Evolutionary conservation across 2,888 invertebrate genomes (phyloP).

Genomic region (Aphidius colemani): DNA sequence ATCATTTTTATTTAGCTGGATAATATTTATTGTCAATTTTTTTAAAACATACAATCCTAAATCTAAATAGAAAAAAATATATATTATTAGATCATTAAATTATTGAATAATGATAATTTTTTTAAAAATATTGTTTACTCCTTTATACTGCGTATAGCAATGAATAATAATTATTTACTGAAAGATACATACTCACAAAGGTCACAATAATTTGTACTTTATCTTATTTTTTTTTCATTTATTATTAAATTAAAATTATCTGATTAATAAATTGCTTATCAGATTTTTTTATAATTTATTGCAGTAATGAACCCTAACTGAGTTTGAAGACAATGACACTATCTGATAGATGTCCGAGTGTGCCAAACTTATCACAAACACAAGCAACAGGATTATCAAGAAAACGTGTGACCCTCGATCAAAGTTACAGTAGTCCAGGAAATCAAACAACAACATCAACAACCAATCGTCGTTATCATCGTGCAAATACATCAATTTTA

Average conservation of each 20-base stretch:
- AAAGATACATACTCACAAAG: neutral
- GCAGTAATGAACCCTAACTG: neutral
- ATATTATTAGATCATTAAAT: too few species aligned
- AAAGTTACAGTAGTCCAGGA: constrained; percentile 48
- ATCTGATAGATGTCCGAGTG: constrained; percentile 32
- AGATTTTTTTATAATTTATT: constrained; percentile 6
- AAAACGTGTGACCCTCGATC: constrained; percentile 49
- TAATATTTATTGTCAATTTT: neutral
- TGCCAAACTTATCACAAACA: constrained; percentile 32
- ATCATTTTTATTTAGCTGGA: constrained; percentile 12
- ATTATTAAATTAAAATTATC: neutral
- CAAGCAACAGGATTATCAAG: constrained; percentile 19
- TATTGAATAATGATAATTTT: too few species aligned
- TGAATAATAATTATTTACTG: constrained; percentile 15
- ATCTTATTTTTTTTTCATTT: neutral
- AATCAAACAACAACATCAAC: constrained; percentile 32
- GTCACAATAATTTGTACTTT: constrained; percentile 11
- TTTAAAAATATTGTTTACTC: neutral
- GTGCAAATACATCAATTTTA: constrained; percentile 41
- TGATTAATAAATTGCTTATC: neutral
- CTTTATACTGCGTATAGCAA: neutral
- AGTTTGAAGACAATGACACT: constrained; percentile 26
- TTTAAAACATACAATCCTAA: too few species aligned
- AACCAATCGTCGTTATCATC: constrained; percentile 32
- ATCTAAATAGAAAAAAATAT: too few species aligned